Evolutionary conservation across 2,888 invertebrate genomes (phyloP), one percentile per base, ranked within the genome.

Genomic region (Tipula vernalis): DNA sequence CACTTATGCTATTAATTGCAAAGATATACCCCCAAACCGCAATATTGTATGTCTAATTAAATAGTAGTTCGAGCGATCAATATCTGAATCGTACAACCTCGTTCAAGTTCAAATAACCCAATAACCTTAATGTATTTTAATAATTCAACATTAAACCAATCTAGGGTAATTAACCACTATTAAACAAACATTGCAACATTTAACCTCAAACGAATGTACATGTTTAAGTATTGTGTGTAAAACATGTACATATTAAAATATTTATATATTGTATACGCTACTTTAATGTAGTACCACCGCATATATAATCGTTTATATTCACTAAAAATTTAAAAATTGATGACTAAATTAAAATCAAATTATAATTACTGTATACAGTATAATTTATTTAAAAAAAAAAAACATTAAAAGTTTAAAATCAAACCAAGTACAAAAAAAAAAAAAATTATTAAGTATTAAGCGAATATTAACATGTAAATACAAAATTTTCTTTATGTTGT

Each of bases 341-440:
- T 71, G 71, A 71, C 71, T 71, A 71, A 71, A 71, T 71, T 71
- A 71, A 71, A 71, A 71, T 71, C 71, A 71, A 71, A 71, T 71
- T 71, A 71, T 71, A 71, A 71, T 71, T 71, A 71, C 28, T 71
- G 12, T 71, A 3, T 28, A 71, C 28, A 12, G 57, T 15, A 18
- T 5, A 18, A 71, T 28, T 71, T 71, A 71, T 71, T 28, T 71
- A 2, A 28, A 71, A 71, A 28, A 71, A 28, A 71, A 28, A 18
- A 71, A 28, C 28, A 71, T 71, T 71, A 71, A 71, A 71, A 71
- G 71, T 71, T 71, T 28, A 71, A 71, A 71, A 71, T 71, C 71
- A 71, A 71, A 71, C 28, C 18, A 57, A 57, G 57, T 57, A 57
- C 15, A 57, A 2, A 57, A 57, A 18, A 2, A 28, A 57, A 71